Conservation (phyloP, 2,113 vertebrate genomes). For the Saimiri boliviensis region DNA sequence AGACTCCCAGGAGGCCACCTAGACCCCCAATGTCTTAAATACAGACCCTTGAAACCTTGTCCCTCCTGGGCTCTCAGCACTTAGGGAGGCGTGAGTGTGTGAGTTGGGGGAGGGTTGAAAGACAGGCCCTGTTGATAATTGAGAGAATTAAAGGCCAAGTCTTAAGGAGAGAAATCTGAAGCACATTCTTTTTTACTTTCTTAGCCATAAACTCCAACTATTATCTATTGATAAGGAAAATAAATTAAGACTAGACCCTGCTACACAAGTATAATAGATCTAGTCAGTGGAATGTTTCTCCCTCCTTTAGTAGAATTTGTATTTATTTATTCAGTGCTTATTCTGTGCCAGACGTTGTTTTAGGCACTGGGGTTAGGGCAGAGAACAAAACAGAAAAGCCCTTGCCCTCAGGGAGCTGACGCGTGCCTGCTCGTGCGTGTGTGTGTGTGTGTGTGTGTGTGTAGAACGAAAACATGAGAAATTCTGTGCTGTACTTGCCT, state of each 20-base stretch:
- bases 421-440: not conserved
- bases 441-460: too few relatives aligned
- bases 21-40: not conserved
- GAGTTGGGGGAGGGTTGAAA: not conserved
- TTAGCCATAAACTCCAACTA: not conserved
- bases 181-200: not conserved
- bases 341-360: not conserved
- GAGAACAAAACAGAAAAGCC: not conserved
- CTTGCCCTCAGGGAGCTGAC: not conserved
- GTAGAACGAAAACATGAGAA: not conserved
- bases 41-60: not conserved
- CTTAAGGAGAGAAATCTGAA: not conserved
- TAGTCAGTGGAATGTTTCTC: not conserved
- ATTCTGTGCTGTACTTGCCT: too few relatives aligned
- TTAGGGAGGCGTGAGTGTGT: not conserved
- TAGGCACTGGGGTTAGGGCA: not conserved
- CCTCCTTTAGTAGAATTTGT: not conserved
- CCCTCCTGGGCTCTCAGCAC: not conserved
- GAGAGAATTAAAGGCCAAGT: not conserved
- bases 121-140: not conserved
- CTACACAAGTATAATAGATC: not conserved
- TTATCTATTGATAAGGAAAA: not conserved
- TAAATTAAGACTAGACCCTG: not conserved
- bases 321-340: not conserved
- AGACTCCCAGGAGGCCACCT: not conserved